Percentiles rank a stretch among this genome's conserved stretches.
phyloP scores from a whole-genome alignment of 2,797 vertebrate species.

The Cossypha caffra region DNA sequence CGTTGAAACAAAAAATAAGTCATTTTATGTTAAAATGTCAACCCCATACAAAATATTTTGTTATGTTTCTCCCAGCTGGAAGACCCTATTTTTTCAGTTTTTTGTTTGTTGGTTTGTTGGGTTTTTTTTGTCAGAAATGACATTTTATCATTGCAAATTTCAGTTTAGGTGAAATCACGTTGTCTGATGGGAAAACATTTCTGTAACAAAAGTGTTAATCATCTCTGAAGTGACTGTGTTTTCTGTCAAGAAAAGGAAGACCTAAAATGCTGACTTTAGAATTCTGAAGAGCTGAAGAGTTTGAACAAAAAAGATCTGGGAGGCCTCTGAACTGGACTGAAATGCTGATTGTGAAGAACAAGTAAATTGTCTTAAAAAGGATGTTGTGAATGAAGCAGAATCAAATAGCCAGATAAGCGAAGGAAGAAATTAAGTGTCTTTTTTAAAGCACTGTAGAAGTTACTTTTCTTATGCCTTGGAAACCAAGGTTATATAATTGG shows the following conservation, averaged over 20 bases:
- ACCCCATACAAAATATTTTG: constrained; percentile 46
- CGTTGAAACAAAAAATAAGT: background rate
- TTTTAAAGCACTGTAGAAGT: background rate
- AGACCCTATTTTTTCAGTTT: background rate
- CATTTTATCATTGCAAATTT: constrained; percentile 44
- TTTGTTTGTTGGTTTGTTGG: too few relatives aligned
- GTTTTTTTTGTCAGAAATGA: background rate
- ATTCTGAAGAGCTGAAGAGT: background rate
- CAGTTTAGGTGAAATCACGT: constrained; percentile 39
- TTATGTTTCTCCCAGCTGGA: constrained; percentile 20
- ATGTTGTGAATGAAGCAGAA: background rate
- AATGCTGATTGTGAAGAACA: background rate
- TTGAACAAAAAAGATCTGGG: background rate
- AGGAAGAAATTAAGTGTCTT: background rate
- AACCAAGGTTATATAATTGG: background rate
- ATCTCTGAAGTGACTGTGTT: background rate
- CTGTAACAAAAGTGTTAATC: constrained; percentile 42
- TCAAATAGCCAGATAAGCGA: background rate
- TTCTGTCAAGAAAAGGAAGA: constrained; percentile 30
- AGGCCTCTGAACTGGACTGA: background rate
- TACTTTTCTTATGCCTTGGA: background rate
- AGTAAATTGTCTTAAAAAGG: background rate
- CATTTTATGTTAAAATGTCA: constrained; percentile 25
- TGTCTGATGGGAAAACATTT: constrained; percentile 46
- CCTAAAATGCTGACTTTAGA: background rate